Conservation (phyloP, 2,113 vertebrate species). For the Pongo abelii region DNA sequence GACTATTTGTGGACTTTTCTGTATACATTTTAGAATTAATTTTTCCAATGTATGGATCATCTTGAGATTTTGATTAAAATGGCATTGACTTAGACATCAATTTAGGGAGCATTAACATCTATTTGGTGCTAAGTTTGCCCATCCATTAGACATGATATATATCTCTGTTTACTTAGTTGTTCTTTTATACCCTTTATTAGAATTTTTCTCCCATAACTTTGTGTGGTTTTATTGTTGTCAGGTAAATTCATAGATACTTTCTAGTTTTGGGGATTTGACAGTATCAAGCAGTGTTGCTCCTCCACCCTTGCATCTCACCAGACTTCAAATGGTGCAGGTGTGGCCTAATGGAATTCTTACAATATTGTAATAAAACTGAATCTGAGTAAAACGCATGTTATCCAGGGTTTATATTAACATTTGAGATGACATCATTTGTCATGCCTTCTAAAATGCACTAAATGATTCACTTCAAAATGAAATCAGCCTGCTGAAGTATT, state of each 20-base stretch:
- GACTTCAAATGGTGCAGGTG: background rate
- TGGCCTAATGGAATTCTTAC: background rate
- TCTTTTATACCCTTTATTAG: background rate
- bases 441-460: accelerated
- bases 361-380: background rate
- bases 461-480: conserved; percentile 49
- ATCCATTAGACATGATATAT: background rate
- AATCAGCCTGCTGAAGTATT: conserved; percentile 18
- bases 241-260: background rate
- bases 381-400: background rate
- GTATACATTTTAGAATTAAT: background rate
- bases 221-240: background rate
- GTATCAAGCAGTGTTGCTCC: background rate
- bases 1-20: background rate
- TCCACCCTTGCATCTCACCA: background rate
- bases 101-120: background rate
- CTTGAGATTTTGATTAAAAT: background rate
- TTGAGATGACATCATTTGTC: conserved; percentile 16
- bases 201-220: background rate
- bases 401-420: background rate
- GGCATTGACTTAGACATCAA: background rate
- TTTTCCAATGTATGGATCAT: background rate
- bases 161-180: background rate
- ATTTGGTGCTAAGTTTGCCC: background rate
- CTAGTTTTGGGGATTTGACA: background rate